These are phyloP conservation scores for Dendroctonus valens DNA, from an alignment of 1,140 invertebrate genomes.

Conservation along the genomic window DNA sequence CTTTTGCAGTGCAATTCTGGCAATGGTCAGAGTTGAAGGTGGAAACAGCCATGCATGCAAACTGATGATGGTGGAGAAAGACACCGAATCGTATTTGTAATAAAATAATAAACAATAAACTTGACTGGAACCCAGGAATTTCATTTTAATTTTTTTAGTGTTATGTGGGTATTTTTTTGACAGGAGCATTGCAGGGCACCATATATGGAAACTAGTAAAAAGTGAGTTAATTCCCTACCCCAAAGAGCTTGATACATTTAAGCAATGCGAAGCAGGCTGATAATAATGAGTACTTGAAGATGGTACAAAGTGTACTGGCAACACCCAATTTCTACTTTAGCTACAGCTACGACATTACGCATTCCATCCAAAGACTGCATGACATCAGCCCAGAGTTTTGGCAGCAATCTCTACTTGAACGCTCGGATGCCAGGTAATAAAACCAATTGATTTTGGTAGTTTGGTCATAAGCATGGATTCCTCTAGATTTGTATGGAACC, in stretches of 20 bases:
- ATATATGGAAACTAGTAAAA: constrained; percentile 81
- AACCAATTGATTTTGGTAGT: background rate
- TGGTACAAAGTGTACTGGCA: constrained; percentile 45
- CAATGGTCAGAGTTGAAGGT: no score
- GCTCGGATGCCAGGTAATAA: constrained; percentile 70
- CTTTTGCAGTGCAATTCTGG: no score
- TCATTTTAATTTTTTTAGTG: no score
- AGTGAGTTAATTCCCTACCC: constrained; percentile 87
- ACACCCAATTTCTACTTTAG: constrained; percentile 49
- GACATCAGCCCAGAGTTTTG: constrained; percentile 83
- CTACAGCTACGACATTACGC: constrained; percentile 88
- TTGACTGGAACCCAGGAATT: no score
- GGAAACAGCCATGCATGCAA: no score
- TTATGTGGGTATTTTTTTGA: background rate
- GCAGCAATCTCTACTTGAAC: constrained; percentile 66
- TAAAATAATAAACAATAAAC: no score
- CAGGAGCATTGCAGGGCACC: constrained; percentile 68
- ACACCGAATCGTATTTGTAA: no score
- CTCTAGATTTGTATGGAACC: constrained; percentile 86
- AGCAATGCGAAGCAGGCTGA: constrained; percentile 73
- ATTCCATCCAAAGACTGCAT: constrained; percentile 85
- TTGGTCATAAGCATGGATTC: background rate
- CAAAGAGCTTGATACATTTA: constrained; percentile 78
- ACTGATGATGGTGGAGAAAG: no score
- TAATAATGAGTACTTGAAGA: constrained; percentile 46